phyloP scores from a whole-genome alignment of 2,113 vertebrate species.

The Physeter macrocephalus region DNA sequence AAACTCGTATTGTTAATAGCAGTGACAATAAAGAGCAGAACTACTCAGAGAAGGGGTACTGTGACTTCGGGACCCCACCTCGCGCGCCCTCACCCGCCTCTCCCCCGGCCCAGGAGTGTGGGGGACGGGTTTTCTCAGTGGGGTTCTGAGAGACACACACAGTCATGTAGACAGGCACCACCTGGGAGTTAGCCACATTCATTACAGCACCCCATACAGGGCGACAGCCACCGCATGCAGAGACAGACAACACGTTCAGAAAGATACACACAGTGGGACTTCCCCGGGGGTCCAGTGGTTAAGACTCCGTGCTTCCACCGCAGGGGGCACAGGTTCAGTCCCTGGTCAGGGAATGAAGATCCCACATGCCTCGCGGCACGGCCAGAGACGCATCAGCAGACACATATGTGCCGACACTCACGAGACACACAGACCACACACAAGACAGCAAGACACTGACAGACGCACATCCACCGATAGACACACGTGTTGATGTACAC shows the following conservation, averaged over 20 bases:
- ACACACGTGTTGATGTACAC: background rate
- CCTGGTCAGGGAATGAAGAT: background rate
- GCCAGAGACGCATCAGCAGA: background rate
- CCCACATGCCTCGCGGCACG: background rate
- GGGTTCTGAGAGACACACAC: background rate
- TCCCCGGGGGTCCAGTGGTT: background rate
- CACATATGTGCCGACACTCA: background rate
- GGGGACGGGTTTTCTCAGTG: background rate
- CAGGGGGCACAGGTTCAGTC: background rate
- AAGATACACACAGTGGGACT: background rate
- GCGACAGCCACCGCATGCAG: background rate
- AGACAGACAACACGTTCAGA: background rate
- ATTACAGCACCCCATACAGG: too few relatives aligned
- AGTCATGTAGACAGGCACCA: background rate
- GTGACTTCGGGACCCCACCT: background rate
- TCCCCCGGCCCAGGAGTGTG: background rate
- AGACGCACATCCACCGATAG: background rate
- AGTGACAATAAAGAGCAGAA: slow-evolving; percentile 38
- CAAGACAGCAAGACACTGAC: background rate
- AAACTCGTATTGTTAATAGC: background rate
- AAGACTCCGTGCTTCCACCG: background rate
- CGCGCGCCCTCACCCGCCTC: too few relatives aligned
- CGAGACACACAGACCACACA: background rate
- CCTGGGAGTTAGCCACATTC: background rate
- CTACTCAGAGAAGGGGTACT: background rate